Percentiles rank a stretch among this genome's conserved stretches.
Conservation (phyloP, 1,140 invertebrate genomes). For the Drosophila truncata region DNA sequence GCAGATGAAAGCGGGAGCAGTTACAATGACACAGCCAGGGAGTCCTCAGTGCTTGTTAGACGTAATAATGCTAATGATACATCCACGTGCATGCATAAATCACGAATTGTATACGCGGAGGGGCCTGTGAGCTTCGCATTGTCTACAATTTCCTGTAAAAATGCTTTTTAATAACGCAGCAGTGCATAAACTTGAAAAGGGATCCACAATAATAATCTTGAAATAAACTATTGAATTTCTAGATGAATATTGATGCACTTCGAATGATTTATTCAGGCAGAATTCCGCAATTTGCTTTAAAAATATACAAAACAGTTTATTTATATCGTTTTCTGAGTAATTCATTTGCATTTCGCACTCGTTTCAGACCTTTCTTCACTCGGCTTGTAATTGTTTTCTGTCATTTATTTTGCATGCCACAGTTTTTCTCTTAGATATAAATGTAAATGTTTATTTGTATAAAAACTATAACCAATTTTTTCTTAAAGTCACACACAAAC, state of each 20-base stretch:
- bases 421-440: neutral
- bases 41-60: conserved; percentile 15
- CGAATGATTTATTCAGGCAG: neutral
- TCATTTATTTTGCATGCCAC: neutral
- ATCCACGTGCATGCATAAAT: conserved; percentile 8
- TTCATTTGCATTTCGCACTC: conserved; percentile 26
- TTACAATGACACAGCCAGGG: neutral
- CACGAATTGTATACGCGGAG: neutral
- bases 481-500: neutral
- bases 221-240: neutral
- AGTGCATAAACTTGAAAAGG: neutral
- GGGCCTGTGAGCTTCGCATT: neutral
- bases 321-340: neutral
- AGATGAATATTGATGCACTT: neutral
- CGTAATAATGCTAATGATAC: conserved; percentile 29
- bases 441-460: neutral
- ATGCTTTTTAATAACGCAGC: neutral
- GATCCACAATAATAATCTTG: neutral
- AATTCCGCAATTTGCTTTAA: neutral
- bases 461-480: neutral
- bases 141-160: neutral
- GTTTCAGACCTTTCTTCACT: neutral
- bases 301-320: conserved; percentile 1
- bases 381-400: neutral
- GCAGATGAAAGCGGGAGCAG: neutral